phyloP scores from a whole-genome alignment of 2,113 vertebrate genomes.

The Romanogobio albipinnatus region DNA sequence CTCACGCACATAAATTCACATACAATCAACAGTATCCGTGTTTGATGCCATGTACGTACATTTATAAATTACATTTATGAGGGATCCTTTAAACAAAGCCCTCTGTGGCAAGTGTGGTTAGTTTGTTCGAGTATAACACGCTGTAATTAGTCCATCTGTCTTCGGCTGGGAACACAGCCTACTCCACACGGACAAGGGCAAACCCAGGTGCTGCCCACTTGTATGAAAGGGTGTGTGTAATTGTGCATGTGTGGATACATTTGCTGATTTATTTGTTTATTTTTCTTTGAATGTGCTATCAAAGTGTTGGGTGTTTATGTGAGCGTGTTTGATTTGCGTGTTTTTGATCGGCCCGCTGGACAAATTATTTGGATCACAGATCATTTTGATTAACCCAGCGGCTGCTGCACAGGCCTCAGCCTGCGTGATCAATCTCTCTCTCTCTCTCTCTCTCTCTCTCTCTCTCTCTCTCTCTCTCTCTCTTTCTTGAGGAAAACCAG shows the following conservation, averaged over 20 bases:
- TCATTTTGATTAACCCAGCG: constrained; percentile 32
- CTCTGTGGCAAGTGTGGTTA: constrained; percentile 16
- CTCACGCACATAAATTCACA: constrained; percentile 4
- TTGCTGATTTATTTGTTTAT: constrained; percentile 18
- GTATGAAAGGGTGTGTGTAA: constrained; percentile 1
- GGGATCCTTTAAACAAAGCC: constrained; percentile 44
- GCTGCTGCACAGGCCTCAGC: not conserved
- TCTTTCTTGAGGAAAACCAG: not conserved
- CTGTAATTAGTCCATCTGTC: constrained; percentile 43
- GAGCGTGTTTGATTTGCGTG: not conserved
- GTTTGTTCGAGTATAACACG: constrained; percentile 20
- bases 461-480: not conserved
- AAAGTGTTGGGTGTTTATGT: not conserved
- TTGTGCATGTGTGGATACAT: constrained; percentile 22
- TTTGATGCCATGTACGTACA: not conserved
- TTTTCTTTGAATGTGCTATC: not conserved
- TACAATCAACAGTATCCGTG: constrained; percentile 15
- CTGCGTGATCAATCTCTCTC: not conserved
- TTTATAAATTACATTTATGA: constrained; percentile 22
- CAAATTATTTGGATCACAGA: constrained; percentile 33
- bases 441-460: not conserved
- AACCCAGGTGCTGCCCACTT: constrained; percentile 23
- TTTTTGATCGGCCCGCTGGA: constrained; percentile 3
- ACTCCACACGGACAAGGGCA: constrained; percentile 33
- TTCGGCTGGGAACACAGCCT: constrained; percentile 10